Evolutionary conservation across 2,113 vertebrate genomes (phyloP), one percentile per base, ranked within the genome.

Genomic region (Herpetotheres cachinnans): DNA sequence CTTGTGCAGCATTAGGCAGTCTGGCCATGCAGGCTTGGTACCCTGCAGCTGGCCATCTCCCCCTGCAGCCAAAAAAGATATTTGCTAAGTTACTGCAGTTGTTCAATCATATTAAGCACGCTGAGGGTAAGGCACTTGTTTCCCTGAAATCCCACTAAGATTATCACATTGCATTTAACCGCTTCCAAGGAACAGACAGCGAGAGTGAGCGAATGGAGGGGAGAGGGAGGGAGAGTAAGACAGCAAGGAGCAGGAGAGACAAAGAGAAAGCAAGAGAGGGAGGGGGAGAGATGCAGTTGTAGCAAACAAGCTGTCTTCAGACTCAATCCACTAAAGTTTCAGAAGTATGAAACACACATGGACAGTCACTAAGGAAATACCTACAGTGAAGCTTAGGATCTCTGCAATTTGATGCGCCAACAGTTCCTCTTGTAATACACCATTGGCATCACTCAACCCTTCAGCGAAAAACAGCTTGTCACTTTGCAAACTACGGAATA

Each of bases 141-240:
- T 30, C 65, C 59, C 65, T 74, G 61, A 95, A 95, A 94, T 94
- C 72, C 69, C 52, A 52, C 66, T 36, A 84, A 74, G 91, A 89
- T 79, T 87, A 84, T 47, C 77, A 84, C 86, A 55, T 26, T 81
- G 80, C 63, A 30, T 77, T 95, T 84, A 72, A 82, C 40, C 1
- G 3, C 52, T 86, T 91, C 21, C 49, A 92, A 32, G 18, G 29
- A 91, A 59, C 38, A 86, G 55, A 50, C 42, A 80, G 61, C 0
- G 0, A 58, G 25, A 73, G 29, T 29, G 38, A 50, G 15, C 8
- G 11, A 3, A 3, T 20, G 20, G n/a, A 70, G 24, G 38, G 67
- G 21, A 3, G 4, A 49, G 19, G 4, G 20, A 13, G 7, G 16
- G 16, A 20, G 20, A 29, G 19, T 3, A 56, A 71, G 61, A 42